Percentiles rank a stretch among this genome's conserved stretches.
These are phyloP conservation scores for Pipistrellus pygmaeus DNA, from an alignment of 2,797 vertebrate genomes.

Conservation along the genomic window DNA sequence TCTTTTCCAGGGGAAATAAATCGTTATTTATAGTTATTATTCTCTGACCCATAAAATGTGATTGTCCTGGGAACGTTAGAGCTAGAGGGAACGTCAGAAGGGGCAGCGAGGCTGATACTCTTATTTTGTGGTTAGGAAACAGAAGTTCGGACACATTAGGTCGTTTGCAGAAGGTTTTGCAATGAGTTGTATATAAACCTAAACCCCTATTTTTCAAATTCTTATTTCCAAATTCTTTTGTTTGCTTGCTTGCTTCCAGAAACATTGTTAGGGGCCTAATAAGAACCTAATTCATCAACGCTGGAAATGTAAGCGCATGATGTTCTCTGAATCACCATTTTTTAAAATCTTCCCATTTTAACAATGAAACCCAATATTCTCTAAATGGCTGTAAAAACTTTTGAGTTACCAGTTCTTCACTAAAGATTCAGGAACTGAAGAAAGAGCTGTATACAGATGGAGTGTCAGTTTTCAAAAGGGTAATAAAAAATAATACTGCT, in stretches of 20 bases:
- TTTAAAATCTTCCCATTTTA: background rate
- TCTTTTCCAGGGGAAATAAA: conserved; percentile 53
- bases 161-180: background rate
- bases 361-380: background rate
- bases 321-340: background rate
- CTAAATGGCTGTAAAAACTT: background rate
- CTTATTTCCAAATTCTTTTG: background rate
- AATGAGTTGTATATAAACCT: background rate
- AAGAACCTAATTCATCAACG: background rate
- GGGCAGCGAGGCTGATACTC: background rate
- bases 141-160: background rate
- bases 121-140: background rate
- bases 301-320: background rate
- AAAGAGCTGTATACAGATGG: background rate
- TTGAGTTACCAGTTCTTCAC: background rate
- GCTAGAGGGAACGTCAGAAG: background rate
- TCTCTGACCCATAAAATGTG: background rate
- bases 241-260: background rate
- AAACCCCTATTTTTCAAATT: background rate
- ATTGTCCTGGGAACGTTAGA: background rate
- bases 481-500: conserved; percentile 52
- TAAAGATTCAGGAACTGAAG: conserved; percentile 56
- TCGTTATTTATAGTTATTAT: conserved; percentile 39
- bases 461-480: conserved; percentile 34
- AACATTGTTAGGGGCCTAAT: background rate